Evolutionary conservation across 2,113 vertebrate species (phyloP), one percentile per base, ranked within the genome.

Genomic region (Lanius collurio): DNA sequence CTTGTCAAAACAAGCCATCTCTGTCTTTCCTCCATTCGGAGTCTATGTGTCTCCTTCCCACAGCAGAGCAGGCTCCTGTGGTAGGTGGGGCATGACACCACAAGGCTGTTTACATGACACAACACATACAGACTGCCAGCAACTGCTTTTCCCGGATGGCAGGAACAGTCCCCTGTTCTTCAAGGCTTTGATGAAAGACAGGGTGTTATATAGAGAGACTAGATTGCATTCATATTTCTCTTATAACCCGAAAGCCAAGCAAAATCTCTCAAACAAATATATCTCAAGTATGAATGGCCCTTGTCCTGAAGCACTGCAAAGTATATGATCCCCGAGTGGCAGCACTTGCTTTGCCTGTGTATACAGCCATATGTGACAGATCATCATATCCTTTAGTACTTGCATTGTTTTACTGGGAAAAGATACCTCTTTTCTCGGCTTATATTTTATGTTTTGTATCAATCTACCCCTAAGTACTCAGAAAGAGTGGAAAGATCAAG

Each of bases 321-420:
- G 23, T 42, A 4, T 28, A 17, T 42, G 28, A 37, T 27, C 7
- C 12, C 22, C 10, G 3, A 67, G 22, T 11, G 13, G 12, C 53
- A 93, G 31, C 16, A 9, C 42, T 76, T 82, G 10, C 26, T 73
- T 89, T 82, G 33, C 13, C 24, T 50, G 5, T 50, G 5, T 24
- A 3, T 17, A 17, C 5, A 79, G 47, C 10, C 13, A 11, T 20
- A 41, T 0, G 0, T 1, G 0, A 47, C 2, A 47, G 24, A 78
- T 4, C 44, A n/a, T 0, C 30, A 5, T 12, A 44, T 68, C 41
- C 18, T 76, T 75, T 41, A 55, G 35, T 14, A 39, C 6, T 15
- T 76, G 8, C 24, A 18, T 7, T 73, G 21, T 50, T 87, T 68
- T 69, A 35, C 49, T 57, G 18, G 22, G 46, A 35, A 57, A 71